Conservation (phyloP, 2,113 vertebrate species). For the Cepphus grylle region DNA sequence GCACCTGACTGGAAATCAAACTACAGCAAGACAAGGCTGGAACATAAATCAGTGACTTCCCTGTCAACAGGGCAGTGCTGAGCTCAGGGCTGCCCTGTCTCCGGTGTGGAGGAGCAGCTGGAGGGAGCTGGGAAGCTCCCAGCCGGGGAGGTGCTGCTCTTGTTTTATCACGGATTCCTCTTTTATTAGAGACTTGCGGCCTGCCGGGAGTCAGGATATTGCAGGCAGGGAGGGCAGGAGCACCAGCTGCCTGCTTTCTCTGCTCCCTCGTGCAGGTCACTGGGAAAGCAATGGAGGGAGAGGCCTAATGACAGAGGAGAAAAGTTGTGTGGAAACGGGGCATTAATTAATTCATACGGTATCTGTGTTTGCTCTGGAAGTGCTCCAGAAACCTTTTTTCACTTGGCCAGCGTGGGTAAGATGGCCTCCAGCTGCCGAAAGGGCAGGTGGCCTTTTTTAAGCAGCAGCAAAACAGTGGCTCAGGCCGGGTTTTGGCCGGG, state of each 20-base stretch:
- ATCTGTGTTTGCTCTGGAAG: not conserved
- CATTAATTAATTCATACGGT: not conserved
- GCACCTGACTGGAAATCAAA: not conserved
- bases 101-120: not conserved
- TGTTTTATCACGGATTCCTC: slow-evolving; percentile 67
- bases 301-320: not conserved
- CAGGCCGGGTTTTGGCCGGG: not conserved
- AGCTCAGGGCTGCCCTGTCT: not conserved
- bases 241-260: not conserved
- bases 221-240: not conserved
- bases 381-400: not conserved
- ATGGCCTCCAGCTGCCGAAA: not conserved
- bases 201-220: not conserved
- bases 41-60: not conserved
- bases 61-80: not conserved
- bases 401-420: accelerated
- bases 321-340: not conserved
- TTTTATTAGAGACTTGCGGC: slow-evolving; percentile 62
- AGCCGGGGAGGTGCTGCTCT: not conserved
- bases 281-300: not conserved
- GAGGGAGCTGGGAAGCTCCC: not conserved
- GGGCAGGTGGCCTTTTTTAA: not conserved
- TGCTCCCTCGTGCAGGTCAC: not conserved
- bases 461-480: not conserved
- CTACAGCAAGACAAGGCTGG: not conserved